These are phyloP conservation scores for Heliconius eleuchia DNA, from an alignment of 1,140 invertebrate genomes.

Conservation along the genomic window DNA sequence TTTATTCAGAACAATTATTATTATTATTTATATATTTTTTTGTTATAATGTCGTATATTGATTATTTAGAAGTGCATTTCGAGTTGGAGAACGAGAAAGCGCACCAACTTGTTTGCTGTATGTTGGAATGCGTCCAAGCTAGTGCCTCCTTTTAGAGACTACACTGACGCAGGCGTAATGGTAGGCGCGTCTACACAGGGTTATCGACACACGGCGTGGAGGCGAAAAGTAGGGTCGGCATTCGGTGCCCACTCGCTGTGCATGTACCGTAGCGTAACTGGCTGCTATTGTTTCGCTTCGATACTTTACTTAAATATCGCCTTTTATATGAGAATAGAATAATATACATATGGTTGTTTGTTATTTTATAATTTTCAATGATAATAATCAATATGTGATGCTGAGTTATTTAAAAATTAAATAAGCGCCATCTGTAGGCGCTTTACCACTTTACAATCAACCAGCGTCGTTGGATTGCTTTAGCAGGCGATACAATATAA, in stretches of 20 bases:
- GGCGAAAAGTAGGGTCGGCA: constrained; percentile 71
- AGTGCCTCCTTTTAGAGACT: constrained; percentile 66
- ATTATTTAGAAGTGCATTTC: not conserved
- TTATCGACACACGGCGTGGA: constrained; percentile 74
- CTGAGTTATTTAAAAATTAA: not conserved
- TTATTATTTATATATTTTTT: constrained; percentile 14
- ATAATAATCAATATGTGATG: not conserved
- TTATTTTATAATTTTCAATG: not conserved
- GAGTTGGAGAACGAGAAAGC: not conserved
- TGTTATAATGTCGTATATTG: constrained; percentile 8
- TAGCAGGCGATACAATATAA: not conserved
- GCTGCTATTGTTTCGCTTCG: constrained; percentile 62
- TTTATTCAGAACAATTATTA: constrained; percentile 1
- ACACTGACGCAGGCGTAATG: constrained; percentile 71
- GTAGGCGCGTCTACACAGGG: constrained; percentile 71
- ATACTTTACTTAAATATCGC: constrained; percentile 46
- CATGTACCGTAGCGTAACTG: constrained; percentile 63
- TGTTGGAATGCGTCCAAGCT: constrained; percentile 70
- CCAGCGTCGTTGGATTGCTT: not conserved
- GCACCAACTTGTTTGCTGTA: constrained; percentile 52
- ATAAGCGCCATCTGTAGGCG: constrained; percentile 36
- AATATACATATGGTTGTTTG: not conserved
- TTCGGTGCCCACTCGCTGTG: constrained; percentile 51
- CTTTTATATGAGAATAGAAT: constrained; percentile 1
- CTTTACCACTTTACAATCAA: not conserved